Evolutionary conservation across 2,888 invertebrate species (phyloP).

Genomic region (Drosophila testacea): DNA sequence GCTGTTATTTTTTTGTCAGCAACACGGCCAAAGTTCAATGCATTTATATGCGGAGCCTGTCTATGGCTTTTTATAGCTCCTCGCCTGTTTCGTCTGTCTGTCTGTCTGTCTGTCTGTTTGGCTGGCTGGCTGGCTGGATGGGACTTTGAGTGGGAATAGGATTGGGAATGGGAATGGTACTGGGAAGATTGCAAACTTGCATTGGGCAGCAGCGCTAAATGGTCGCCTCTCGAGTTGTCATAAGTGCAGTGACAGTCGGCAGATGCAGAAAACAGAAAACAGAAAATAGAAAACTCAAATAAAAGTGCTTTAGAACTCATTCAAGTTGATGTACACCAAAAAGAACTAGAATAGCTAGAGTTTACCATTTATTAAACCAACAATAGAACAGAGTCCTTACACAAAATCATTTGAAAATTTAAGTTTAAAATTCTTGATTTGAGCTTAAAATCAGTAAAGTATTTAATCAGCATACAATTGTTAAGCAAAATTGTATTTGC

Average conservation of each 20-base stretch:
- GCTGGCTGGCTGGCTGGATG: constrained; percentile 12
- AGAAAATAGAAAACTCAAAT: neutral
- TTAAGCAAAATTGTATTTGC: too few species aligned
- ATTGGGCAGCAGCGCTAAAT: constrained; percentile 15
- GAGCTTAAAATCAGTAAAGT: neutral
- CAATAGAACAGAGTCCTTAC: neutral
- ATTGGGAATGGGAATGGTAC: neutral
- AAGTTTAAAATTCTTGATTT: neutral
- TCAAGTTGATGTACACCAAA: constrained; percentile 5
- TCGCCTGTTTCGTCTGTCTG: constrained; percentile 37
- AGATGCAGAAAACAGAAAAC: neutral
- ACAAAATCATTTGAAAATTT: neutral
- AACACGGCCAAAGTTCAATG: constrained; percentile 76
- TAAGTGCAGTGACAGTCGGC: constrained; percentile 29
- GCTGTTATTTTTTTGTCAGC: constrained; percentile 30
- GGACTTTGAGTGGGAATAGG: constrained; percentile 13
- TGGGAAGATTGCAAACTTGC: constrained; percentile 4
- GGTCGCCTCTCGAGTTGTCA: constrained; percentile 26
- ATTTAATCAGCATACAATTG: neutral
- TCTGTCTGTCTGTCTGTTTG: constrained; percentile 16
- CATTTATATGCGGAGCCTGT: constrained; percentile 63
- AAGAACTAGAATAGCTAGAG: neutral
- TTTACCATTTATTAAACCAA: neutral
- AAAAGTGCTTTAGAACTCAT: constrained; percentile 12
- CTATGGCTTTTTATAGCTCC: constrained; percentile 72